These are phyloP conservation scores for Pelobates cultripes DNA, from an alignment of 2,797 vertebrate species.

Conservation along the genomic window DNA sequence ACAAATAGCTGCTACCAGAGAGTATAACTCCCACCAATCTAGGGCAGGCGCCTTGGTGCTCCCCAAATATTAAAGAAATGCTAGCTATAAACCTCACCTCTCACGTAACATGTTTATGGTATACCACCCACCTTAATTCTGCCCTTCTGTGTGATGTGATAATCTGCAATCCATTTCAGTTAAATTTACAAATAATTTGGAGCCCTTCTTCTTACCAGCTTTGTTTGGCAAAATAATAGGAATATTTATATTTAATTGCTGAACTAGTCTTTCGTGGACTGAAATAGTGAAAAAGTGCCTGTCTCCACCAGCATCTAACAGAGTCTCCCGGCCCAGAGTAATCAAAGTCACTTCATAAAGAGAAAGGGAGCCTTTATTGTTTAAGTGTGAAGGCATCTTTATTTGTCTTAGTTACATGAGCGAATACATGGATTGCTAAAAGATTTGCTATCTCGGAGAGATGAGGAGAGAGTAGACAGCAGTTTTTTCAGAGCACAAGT, in stretches of 20 bases:
- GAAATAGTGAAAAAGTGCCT: slow-evolving; percentile 18
- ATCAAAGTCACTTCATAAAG: slow-evolving; percentile 46
- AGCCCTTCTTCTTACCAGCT: background rate
- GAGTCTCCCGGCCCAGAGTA: slow-evolving; percentile 24
- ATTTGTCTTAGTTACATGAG: slow-evolving; percentile 43
- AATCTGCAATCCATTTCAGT: too few species aligned
- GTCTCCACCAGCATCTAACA: slow-evolving; percentile 15
- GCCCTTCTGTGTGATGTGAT: too few species aligned
- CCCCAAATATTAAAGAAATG: too few species aligned
- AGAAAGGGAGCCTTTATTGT: slow-evolving; percentile 46
- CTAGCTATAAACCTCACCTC: too few species aligned
- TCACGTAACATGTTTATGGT: too few species aligned
- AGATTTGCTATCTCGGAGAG: slow-evolving; percentile 48
- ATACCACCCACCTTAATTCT: too few species aligned
- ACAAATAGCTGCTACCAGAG: too few species aligned
- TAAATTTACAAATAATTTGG: background rate
- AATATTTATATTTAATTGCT: slow-evolving; percentile 41
- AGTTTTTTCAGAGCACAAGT: slow-evolving; percentile 23
- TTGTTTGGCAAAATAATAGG: slow-evolving; percentile 37
- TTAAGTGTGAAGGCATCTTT: slow-evolving; percentile 31
- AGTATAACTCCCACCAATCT: too few species aligned
- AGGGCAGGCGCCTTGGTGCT: too few species aligned
- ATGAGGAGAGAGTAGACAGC: slow-evolving; percentile 26
- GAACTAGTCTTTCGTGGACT: slow-evolving; percentile 4
- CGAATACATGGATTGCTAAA: slow-evolving; percentile 44